Base-by-base conservation (phyloP, 2,888 invertebrate genomes). In the Campaea margaritaria region DNA sequence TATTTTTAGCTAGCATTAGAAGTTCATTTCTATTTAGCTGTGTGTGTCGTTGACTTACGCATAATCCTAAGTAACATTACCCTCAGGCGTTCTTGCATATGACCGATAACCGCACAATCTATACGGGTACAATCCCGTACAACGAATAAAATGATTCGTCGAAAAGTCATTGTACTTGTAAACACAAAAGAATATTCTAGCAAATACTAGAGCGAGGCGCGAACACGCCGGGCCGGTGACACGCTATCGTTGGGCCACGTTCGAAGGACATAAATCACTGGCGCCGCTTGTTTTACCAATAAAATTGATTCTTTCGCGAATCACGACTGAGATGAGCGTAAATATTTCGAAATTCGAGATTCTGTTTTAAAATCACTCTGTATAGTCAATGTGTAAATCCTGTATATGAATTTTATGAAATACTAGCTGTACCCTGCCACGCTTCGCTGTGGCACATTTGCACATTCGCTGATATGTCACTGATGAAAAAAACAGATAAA, bases 241-340 rank as follows among this genome's bases (percentile, higher is more conserved):
- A 88, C 79, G 87, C 78, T 87, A 87, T 86, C 86, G 86, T 70
- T 73, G 74, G 76, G 81, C 82, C 89, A 88, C 86, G 89, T 87
- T 86, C 84, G 76, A 76, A 78, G 78, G 77, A 75, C 85, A 89
- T 91, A 91, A 91, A 91, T 91, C 90, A 90, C 83, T 73, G 73
- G 76, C 76, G 76, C 82, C 76, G 86, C 83, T 87, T 91, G 90
- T 90, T 91, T 90, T 83, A 86, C 88, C 86, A 89, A 90, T 90
- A 87, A 88, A 89, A 91, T 87, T 89, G 87, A 91, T 88, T 88
- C 86, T 85, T 89, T 86, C 79, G 75, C 81, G 80, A 81, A 79
- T 85, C 79, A 76, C 77, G 75, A 73, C 65, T 67, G 66, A 72
- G 73, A 72, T 78, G 67, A 79, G 76, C 76, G 75, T 75, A 74